Evolutionary conservation across 2,113 vertebrate genomes (phyloP).

Genomic region (Oryzias woworae): DNA sequence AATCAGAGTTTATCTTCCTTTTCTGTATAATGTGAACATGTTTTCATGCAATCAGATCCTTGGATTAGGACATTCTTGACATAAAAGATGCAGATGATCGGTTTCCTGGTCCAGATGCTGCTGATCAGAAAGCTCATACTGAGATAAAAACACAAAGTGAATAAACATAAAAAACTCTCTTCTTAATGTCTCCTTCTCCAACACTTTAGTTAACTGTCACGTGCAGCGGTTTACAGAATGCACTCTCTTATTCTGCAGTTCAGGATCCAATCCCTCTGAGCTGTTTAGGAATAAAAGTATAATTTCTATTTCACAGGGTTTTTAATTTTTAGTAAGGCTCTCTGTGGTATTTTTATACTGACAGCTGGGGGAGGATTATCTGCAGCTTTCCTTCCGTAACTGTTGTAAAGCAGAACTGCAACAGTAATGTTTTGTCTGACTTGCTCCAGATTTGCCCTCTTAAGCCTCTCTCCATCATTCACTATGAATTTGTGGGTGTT

Average conservation of each 20-base stretch:
- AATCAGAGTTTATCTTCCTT: too few species aligned
- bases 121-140: not conserved
- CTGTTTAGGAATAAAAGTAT: conserved; percentile 35
- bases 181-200: conserved; percentile 44
- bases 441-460: conserved; percentile 3
- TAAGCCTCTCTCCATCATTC: conserved; percentile 7
- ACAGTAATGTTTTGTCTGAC: conserved; percentile 10
- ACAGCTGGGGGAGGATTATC: conserved; percentile 3
- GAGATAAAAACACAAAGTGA: not conserved
- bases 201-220: conserved; percentile 38
- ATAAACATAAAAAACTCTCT: conserved; percentile 4
- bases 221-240: conserved; percentile 39
- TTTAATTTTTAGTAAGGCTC: conserved; percentile 15
- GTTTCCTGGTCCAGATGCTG: not conserved
- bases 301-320: conserved; percentile 27
- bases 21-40: too few species aligned
- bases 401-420: conserved; percentile 18
- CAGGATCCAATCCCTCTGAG: conserved; percentile 22
- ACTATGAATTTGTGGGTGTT: conserved; percentile 6
- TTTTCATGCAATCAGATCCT: too few species aligned
- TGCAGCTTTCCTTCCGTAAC: conserved; percentile 20
- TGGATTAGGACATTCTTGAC: too few species aligned
- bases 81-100: too few species aligned
- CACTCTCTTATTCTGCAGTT: conserved; percentile 21
- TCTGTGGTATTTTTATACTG: conserved; percentile 14